phyloP scores from a whole-genome alignment of 2,797 vertebrate species.

The Scarus forsteni region DNA sequence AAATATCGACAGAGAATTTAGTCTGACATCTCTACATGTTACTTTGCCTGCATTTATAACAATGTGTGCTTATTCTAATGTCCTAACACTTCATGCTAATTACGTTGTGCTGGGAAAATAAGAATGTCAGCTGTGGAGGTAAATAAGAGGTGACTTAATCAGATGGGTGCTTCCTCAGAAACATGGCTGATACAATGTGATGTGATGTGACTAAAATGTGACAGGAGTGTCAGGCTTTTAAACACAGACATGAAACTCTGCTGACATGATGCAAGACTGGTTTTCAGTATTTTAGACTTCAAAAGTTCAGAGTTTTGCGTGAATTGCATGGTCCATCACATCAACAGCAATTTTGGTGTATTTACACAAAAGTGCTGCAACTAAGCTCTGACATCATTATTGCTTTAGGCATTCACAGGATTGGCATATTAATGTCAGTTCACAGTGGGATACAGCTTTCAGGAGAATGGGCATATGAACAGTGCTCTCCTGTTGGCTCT shows the following conservation, averaged over 20 bases:
- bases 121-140: conserved; percentile 74
- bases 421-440: too few relatives aligned
- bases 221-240: conserved; percentile 30
- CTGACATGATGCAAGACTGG: conserved; percentile 16
- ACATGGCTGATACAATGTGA: conserved; percentile 81
- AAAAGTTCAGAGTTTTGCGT: too few relatives aligned
- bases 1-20: too few relatives aligned
- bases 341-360: too few relatives aligned
- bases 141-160: conserved; percentile 81
- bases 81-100: conserved; percentile 28
- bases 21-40: background rate
- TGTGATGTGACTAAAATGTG: conserved; percentile 51
- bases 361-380: too few relatives aligned
- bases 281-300: background rate
- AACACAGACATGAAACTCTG: conserved; percentile 15
- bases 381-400: too few relatives aligned
- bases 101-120: conserved; percentile 79
- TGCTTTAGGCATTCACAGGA: too few relatives aligned
- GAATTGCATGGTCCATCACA: too few relatives aligned
- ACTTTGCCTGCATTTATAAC: background rate
- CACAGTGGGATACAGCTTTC: too few relatives aligned
- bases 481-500: too few relatives aligned
- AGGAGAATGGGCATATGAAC: too few relatives aligned
- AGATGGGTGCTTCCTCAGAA: conserved; percentile 87
- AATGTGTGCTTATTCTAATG: conserved; percentile 10